phyloP scores from a whole-genome alignment of 2,888 invertebrate species.

The Eumerus sabulonum region DNA sequence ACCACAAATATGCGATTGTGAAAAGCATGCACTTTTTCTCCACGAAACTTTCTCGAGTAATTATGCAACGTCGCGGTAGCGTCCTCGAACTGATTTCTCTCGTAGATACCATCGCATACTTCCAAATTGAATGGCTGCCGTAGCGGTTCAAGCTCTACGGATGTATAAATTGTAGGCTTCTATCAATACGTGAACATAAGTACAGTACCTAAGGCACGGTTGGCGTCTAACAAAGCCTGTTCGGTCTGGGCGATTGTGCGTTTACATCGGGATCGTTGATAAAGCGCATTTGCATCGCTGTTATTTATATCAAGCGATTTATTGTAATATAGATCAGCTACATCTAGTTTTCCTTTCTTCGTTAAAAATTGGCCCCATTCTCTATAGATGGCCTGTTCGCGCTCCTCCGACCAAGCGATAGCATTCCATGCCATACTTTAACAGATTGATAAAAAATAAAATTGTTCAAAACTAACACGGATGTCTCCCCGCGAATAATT shows the following conservation, averaged over 20 bases:
- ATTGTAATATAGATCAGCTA: slow-evolving; percentile 70
- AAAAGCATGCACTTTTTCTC: slow-evolving; percentile 64
- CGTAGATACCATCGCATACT: slow-evolving; percentile 69
- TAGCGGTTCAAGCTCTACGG: slow-evolving; percentile 20
- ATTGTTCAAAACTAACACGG: too few species aligned
- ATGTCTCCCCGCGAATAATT: too few species aligned
- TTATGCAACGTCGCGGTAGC: slow-evolving; percentile 59
- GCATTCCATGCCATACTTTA: not conserved
- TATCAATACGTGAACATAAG: too few species aligned
- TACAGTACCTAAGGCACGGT: slow-evolving; percentile 4
- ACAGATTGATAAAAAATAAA: too few species aligned
- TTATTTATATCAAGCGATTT: slow-evolving; percentile 65
- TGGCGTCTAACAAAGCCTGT: slow-evolving; percentile 67
- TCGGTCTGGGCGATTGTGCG: slow-evolving; percentile 65
- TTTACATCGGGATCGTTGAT: slow-evolving; percentile 70
- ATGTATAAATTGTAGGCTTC: too few species aligned
- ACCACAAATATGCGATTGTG: slow-evolving; percentile 62
- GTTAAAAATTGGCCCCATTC: slow-evolving; percentile 71
- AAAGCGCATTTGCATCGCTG: slow-evolving; percentile 59
- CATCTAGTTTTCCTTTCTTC: slow-evolving; percentile 46
- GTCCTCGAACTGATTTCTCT: slow-evolving; percentile 70
- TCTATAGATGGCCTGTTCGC: slow-evolving; percentile 69
- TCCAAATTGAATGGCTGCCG: slow-evolving; percentile 57
- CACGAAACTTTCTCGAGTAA: slow-evolving; percentile 45
- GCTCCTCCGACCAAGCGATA: slow-evolving; percentile 18